These are phyloP conservation scores for Melanotaenia parkinsoni DNA, from an alignment of 2,797 vertebrate genomes.

Conservation along the genomic window DNA sequence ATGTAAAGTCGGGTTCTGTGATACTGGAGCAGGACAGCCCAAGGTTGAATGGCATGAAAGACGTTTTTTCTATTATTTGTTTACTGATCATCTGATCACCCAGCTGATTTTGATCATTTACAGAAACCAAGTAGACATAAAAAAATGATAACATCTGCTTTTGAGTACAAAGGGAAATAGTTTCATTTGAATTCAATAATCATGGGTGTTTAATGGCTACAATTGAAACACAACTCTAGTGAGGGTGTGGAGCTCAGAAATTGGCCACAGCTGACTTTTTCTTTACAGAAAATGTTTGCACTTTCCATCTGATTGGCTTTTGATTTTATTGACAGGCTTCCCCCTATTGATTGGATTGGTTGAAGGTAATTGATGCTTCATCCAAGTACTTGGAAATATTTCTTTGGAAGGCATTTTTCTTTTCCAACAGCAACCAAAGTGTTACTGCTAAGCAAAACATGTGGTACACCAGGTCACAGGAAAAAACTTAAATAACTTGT, in stretches of 20 bases:
- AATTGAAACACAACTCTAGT: neutral
- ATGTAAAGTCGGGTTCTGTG: slow-evolving; percentile 32
- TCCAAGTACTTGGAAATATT: too few species aligned
- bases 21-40: slow-evolving; percentile 22
- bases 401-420: too few species aligned
- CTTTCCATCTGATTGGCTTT: too few species aligned
- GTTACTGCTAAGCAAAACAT: too few species aligned
- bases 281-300: too few species aligned
- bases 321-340: too few species aligned
- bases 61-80: slow-evolving; percentile 43
- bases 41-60: slow-evolving; percentile 15
- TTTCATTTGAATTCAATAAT: neutral
- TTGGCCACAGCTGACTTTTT: too few species aligned
- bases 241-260: neutral
- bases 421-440: too few species aligned
- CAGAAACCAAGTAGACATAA: neutral
- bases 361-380: too few species aligned
- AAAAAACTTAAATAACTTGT: too few species aligned
- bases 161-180: neutral
- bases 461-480: too few species aligned
- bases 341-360: too few species aligned
- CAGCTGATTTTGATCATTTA: slow-evolving; percentile 42
- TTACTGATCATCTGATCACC: slow-evolving; percentile 59
- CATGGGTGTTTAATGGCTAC: neutral
- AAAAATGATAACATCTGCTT: neutral